Percentiles rank a stretch among this genome's conserved stretches.
Evolutionary conservation across 2,797 vertebrate genomes (phyloP).

Genomic region (Distichodus sexfasciatus): DNA sequence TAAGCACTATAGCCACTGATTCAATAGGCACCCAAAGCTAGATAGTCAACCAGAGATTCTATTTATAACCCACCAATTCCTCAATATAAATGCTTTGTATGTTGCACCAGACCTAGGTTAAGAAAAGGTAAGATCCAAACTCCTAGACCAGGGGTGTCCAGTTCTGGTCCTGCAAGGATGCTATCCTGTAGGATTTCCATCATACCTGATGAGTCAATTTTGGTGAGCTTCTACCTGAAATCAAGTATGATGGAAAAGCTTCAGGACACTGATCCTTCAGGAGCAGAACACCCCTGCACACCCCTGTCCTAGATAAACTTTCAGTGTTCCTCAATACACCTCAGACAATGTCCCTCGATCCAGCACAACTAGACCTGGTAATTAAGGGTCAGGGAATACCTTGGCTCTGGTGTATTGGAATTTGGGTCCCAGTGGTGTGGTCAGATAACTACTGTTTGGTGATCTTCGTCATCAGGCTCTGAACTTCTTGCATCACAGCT

Average conservation of each 20-base stretch:
- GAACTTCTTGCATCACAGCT: background rate
- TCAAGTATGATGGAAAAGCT: no score
- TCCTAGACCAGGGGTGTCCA: background rate
- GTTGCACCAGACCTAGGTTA: background rate
- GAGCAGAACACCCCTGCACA: no score
- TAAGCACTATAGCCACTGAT: slow-evolving; percentile 36
- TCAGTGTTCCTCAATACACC: no score
- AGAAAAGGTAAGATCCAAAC: background rate
- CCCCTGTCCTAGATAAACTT: no score
- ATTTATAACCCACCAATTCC: background rate
- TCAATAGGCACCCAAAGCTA: slow-evolving; percentile 48
- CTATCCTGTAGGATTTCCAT: no score
- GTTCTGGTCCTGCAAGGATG: background rate
- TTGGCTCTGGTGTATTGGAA: background rate
- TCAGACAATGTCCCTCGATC: background rate
- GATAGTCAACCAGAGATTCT: slow-evolving; percentile 23
- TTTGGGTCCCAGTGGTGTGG: background rate
- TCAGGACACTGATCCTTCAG: no score
- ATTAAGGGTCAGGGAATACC: no score
- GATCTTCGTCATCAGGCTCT: background rate
- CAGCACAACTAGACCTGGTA: background rate
- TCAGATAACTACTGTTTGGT: background rate
- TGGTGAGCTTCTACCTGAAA: no score
- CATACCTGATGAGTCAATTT: no score
- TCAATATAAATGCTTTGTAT: slow-evolving; percentile 8